Evolutionary conservation across 1,140 invertebrate genomes (phyloP).

Genomic region (Phocides pigmalion): DNA sequence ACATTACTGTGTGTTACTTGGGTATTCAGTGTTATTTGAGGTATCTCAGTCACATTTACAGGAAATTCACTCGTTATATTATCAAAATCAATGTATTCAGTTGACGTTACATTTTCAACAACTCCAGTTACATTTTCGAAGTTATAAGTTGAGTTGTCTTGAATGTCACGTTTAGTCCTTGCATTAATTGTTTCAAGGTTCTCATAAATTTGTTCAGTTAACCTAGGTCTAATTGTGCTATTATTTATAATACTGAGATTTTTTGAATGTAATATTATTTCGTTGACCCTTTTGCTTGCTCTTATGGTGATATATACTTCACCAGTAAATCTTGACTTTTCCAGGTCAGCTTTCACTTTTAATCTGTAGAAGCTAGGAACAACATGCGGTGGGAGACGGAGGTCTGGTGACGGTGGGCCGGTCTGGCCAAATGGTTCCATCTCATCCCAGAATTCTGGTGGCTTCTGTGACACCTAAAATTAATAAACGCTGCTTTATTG

Average conservation of each 20-base stretch:
- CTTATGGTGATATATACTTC: constrained; percentile 85
- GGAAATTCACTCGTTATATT: constrained; percentile 21
- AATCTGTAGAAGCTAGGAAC: constrained; percentile 89
- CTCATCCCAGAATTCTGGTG: constrained; percentile 66
- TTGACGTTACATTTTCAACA: constrained; percentile 13
- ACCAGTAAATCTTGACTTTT: constrained; percentile 86
- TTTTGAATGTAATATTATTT: constrained; percentile 88
- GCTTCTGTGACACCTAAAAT: constrained; percentile 63
- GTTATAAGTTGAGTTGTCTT: constrained; percentile 33
- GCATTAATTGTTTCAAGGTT: constrained; percentile 57
- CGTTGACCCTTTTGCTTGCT: constrained; percentile 65
- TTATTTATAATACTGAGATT: constrained; percentile 86
- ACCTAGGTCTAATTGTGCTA: constrained; percentile 58
- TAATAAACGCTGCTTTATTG: no score
- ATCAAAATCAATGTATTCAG: constrained; percentile 12
- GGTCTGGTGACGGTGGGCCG: constrained; percentile 52
- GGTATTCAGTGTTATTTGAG: constrained; percentile 44
- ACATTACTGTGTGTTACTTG: constrained; percentile 69
- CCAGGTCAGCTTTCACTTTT: constrained; percentile 85
- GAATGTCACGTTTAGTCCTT: constrained; percentile 46
- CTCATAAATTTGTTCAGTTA: constrained; percentile 78
- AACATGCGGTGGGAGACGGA: constrained; percentile 85
- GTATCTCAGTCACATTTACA: constrained; percentile 20
- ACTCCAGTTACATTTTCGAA: constrained; percentile 25
- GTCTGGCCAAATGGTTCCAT: constrained; percentile 61